Conservation (phyloP, 2,113 vertebrate genomes). For the Pelecanus crispus region DNA sequence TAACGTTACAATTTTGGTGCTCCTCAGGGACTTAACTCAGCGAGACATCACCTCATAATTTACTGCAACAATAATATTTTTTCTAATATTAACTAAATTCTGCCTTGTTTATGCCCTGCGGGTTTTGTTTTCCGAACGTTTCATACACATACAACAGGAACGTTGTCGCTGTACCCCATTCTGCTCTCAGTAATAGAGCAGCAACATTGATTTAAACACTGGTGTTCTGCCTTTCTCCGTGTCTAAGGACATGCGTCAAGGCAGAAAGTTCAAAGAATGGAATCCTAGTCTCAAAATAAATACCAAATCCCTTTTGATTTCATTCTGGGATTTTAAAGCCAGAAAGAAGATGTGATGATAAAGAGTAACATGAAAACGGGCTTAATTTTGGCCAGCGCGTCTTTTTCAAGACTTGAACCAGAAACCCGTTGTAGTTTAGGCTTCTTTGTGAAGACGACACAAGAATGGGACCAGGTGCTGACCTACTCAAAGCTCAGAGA, state of each 20-base stretch:
- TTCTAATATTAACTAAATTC: background rate
- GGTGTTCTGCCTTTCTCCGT: background rate
- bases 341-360: background rate
- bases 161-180: rapidly evolving
- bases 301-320: background rate
- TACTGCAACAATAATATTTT: background rate
- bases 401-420: background rate
- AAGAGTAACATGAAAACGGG: background rate
- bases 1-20: background rate
- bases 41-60: background rate
- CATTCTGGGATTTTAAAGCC: background rate
- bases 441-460: background rate
- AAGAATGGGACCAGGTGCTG: background rate
- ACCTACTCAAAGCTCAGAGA: background rate
- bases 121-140: background rate
- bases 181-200: background rate
- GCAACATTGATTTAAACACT: background rate
- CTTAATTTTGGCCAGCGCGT: background rate
- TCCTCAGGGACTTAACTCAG: background rate
- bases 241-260: background rate
- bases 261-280: background rate
- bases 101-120: background rate
- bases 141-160: background rate
- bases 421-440: background rate
- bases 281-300: background rate